Evolutionary conservation across 2,888 invertebrate genomes (phyloP), one percentile per base, ranked within the genome.

Genomic region (Sylvicola fuscatus): DNA sequence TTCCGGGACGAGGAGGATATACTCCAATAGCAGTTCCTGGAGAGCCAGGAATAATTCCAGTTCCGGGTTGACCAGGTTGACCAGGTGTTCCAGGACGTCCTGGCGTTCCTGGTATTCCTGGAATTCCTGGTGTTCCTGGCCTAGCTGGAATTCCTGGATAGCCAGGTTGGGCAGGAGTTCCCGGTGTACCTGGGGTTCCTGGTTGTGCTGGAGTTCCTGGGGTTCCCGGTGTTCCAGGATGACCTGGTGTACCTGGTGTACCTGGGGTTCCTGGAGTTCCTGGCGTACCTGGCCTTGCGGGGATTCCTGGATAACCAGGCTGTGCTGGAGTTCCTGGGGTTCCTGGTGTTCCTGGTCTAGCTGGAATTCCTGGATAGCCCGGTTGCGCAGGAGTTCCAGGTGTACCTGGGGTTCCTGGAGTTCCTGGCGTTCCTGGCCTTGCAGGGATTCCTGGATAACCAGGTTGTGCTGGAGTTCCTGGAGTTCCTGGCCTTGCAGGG

Each of bases 1-100:
- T 6, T 4, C 21, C 21, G 21, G 41, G 49, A 12, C 52, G 45
- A 13, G 64, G 59, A 33, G 69, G 65, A 33, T 66, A 65, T 41
- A 58, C 53, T 35, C 58, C 52, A 27, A 51, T 49, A 15, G 53
- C 53, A 38, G 45, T 42, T 33, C 49, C 49, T 37, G 45, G 46
- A 29, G 42, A 39, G 33, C 50, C 51, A 38, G 52, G 49, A 34
- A 43, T 44, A 6, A 21, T 21, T 21, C 21, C 21, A 6, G 21
- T 6, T 6, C 21, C 21, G 39, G 43, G 41, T 37, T 39, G 44
- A 27, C 40, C 44, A 13, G 58, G 53, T 33, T 44, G 41, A 43
- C 30, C 30, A 6, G 30, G 11, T 29, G n/a, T n/a, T 7, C 14
- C 14, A 7, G n/a, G 30, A 21, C 8, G 8, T 21, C 21, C 21